These are phyloP conservation scores for Lindbergichthys nudifrons DNA, from an alignment of 2,797 vertebrate genomes.

Conservation along the genomic window DNA sequence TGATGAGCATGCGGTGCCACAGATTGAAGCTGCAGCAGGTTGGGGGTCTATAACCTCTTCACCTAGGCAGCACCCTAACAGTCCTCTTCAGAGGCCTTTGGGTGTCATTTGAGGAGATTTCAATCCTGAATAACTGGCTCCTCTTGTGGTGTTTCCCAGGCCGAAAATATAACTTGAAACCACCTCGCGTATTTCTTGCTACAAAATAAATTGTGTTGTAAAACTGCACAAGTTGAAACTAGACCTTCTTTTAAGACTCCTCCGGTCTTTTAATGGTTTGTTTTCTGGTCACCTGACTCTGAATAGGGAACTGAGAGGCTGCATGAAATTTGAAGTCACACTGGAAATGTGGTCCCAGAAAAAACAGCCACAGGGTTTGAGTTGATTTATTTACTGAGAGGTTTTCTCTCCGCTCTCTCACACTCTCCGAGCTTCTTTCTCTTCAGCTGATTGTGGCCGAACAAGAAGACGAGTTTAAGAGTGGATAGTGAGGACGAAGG, in stretches of 20 bases:
- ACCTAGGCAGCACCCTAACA: conserved; percentile 34
- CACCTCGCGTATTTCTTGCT: conserved; percentile 15
- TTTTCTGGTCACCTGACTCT: conserved; percentile 50
- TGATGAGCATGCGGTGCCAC: conserved; percentile 15
- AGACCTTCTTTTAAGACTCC: conserved; percentile 9
- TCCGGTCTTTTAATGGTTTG: not conserved
- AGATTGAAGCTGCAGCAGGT: conserved; percentile 31
- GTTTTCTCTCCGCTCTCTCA: conserved; percentile 20
- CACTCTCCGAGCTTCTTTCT: conserved; percentile 4
- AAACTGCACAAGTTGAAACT: conserved; percentile 51
- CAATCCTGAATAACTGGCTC: conserved; percentile 72
- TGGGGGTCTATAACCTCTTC: conserved; percentile 24
- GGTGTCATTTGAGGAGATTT: conserved; percentile 41
- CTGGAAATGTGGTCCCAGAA: conserved; percentile 72
- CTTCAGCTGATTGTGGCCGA: conserved; percentile 31
- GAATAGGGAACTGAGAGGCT: conserved; percentile 41
- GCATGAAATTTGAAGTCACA: conserved; percentile 68
- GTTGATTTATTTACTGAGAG: conserved; percentile 41
- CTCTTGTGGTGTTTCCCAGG: conserved; percentile 33
- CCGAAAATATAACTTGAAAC: conserved; percentile 57
- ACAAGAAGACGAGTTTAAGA: conserved; percentile 23
- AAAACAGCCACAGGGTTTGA: conserved; percentile 54
- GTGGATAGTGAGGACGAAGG: conserved; percentile 23
- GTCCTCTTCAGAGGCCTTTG: conserved; percentile 25
- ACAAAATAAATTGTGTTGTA: conserved; percentile 40